Percentiles rank a stretch among this genome's conserved stretches.
These are phyloP conservation scores for Enteromius radiatus DNA, from an alignment of 2,797 vertebrate genomes.

Conservation along the genomic window DNA sequence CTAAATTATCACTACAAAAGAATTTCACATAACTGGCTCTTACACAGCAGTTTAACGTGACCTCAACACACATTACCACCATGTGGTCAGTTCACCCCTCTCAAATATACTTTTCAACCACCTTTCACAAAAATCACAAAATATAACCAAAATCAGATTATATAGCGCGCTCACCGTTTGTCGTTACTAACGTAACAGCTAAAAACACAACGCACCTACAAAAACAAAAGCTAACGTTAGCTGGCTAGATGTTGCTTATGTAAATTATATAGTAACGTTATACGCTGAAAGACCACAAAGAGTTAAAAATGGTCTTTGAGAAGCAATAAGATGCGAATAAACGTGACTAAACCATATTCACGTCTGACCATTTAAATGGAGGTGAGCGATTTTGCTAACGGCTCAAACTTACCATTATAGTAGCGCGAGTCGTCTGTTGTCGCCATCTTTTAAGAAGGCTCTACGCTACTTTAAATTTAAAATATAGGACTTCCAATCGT, in stretches of 20 bases:
- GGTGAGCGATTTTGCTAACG: not conserved
- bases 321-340: not conserved
- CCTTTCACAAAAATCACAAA: not conserved
- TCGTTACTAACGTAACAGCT: not conserved
- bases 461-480: not conserved
- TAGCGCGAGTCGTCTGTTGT: constrained; percentile 60
- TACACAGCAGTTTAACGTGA: not conserved
- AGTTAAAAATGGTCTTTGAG: not conserved
- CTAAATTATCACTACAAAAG: too few relatives aligned
- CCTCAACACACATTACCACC: not conserved
- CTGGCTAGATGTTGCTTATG: constrained; percentile 7
- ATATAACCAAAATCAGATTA: not conserved
- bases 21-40: too few relatives aligned
- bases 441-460: constrained; percentile 57
- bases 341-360: not conserved
- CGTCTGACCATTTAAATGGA: not conserved
- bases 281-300: not conserved
- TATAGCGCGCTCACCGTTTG: not conserved
- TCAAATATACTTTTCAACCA: not conserved
- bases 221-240: constrained; percentile 11
- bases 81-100: not conserved
- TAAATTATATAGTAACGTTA: not conserved
- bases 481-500: not conserved
- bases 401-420: constrained; percentile 58
- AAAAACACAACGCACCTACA: not conserved